Percentiles rank a stretch among this genome's conserved stretches.
Evolutionary conservation across 1,140 invertebrate genomes (phyloP).

Genomic region (Homalodisca vitripennis): DNA sequence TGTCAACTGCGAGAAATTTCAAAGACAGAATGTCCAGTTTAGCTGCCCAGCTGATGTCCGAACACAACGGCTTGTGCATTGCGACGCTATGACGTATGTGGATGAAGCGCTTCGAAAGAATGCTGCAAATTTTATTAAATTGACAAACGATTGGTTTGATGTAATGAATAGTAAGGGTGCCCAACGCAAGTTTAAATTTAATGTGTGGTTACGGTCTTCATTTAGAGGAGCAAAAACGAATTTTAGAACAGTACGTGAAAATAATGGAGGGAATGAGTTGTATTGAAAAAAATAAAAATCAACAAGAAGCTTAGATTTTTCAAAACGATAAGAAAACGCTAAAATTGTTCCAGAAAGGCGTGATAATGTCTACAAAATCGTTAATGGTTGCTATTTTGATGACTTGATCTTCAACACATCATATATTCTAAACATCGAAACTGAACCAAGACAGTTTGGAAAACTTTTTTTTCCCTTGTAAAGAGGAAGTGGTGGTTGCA

Average conservation of each 20-base stretch:
- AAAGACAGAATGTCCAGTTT: not conserved
- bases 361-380: conserved; percentile 17
- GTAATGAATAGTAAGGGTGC: not conserved
- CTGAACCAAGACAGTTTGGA: conserved; percentile 38
- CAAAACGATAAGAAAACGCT: not conserved
- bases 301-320: not conserved
- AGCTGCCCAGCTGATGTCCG: not conserved
- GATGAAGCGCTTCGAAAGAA: not conserved
- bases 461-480: conserved; percentile 34
- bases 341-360: conserved; percentile 4
- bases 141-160: not conserved
- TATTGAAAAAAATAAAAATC: not conserved
- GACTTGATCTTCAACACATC: conserved; percentile 1
- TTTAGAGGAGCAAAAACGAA: not conserved
- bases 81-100: not conserved
- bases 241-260: not conserved
- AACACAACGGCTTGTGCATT: not conserved
- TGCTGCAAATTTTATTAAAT: not conserved
- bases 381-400: not conserved
- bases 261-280: not conserved
- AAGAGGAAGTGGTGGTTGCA: conserved; percentile 23
- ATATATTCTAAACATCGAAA: conserved; percentile 31
- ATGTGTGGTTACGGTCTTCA: not conserved
- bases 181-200: not conserved
- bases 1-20: not conserved